A percentile compares a stretch with the other conserved stretches of the same genome.
These are phyloP conservation scores for Gonioctena quinquepunctata DNA, from an alignment of 1,140 invertebrate species.

Conservation along the genomic window DNA sequence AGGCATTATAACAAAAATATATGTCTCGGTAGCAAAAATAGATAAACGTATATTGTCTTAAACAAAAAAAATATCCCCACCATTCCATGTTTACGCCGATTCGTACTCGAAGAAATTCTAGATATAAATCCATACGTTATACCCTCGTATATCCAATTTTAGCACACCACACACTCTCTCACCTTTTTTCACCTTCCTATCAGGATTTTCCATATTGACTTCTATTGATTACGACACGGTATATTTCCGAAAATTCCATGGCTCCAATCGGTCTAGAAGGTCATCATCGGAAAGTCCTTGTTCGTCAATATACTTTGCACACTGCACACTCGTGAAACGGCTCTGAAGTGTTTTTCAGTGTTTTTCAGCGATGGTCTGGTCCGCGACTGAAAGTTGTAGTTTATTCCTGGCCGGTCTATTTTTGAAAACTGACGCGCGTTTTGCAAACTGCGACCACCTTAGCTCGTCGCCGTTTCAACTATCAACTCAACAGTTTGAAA, in stretches of 20 bases:
- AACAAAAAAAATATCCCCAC: too few species aligned
- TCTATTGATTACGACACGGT: background rate
- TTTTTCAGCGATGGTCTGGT: background rate
- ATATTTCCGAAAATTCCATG: background rate
- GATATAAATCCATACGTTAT: too few species aligned
- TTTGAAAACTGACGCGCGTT: constrained; percentile 12
- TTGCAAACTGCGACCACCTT: background rate
- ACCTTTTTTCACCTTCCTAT: constrained; percentile 7
- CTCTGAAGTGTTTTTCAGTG: background rate
- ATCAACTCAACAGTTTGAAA: too few species aligned
- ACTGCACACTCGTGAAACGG: background rate
- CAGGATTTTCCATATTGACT: background rate
- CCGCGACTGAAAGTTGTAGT: constrained; percentile 3
- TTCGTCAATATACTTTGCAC: background rate
- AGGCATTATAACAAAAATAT: too few species aligned
- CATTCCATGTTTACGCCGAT: too few species aligned
- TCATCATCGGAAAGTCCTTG: background rate
- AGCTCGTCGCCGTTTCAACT: too few species aligned
- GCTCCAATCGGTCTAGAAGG: background rate
- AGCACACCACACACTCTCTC: background rate
- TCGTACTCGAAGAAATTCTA: too few species aligned
- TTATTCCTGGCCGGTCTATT: constrained; percentile 11
- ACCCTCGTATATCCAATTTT: too few species aligned
- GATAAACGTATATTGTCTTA: too few species aligned
- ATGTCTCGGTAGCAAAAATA: too few species aligned